Base-by-base conservation (phyloP, 2,113 vertebrate species). In the Poecile atricapillus region DNA sequence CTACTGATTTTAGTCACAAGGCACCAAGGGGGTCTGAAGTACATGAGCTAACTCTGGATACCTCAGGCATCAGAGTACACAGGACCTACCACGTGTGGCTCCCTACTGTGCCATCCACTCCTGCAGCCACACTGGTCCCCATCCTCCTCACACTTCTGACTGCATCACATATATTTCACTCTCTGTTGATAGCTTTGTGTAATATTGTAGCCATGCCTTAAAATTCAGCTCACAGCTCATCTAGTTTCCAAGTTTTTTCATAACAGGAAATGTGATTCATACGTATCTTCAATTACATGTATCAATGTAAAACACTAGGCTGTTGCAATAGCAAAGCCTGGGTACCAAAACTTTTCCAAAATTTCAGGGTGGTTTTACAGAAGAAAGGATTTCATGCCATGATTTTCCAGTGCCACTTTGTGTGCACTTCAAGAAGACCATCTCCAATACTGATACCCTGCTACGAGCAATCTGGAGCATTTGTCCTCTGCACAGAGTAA, bases 231-330 rank as follows among this genome's bases (percentile, higher is more conserved):
- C 81, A 53, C 53, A 84, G 53, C 62, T 92, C 96, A 95, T 92
- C 74, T 73, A 64, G 44, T 87, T 89, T 94, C 53, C 78, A 91
- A 73, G 49, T 24, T 76, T 94, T 95, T 95, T 87, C 81, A n/a
- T 69, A 82, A 95, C 70, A 93, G 91, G 89, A 96, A 95, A 91
- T 31, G 44, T 89, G 91, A 95, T 87, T 95, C 93, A 96, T 94
- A 50, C 8, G 0, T 49, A 62, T 89, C 56, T 95, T 87, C 63
- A 94, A 68, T 59, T 84, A 73, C 41, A 69, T 19, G 13, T 58
- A 93, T 89, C 49, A 33, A 20, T 62, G 46, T 62, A 79, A 78
- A 84, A 68, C 62, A 87, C 25, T 35, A 33, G 53, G 39, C 53
- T 82, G 87, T 69, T 84, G 68, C 69, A 97, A 87, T 37, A 95